A percentile compares a stretch with the other conserved stretches of the same genome.
Evolutionary conservation across 2,888 invertebrate genomes (phyloP).

Genomic region (Cheilosia vulpina): DNA sequence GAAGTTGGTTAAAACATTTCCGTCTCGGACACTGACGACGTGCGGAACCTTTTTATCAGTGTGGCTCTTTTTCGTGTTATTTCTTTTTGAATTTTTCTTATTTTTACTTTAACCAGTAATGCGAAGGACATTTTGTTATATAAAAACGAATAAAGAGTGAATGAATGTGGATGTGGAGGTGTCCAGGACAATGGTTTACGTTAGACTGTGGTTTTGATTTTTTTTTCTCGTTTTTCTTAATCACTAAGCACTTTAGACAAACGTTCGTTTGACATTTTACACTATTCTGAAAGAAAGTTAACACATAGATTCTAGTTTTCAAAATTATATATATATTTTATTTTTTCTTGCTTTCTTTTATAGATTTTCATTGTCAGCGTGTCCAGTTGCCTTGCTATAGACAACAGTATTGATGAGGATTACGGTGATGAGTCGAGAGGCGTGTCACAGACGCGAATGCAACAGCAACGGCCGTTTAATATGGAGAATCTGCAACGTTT

Average conservation of each 20-base stretch:
- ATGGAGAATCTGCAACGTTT: constrained; percentile 64
- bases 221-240: constrained; percentile 15
- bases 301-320: background rate
- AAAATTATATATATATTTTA: background rate
- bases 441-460: constrained; percentile 18
- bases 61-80: constrained; percentile 12
- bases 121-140: constrained; percentile 37
- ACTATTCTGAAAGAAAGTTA: constrained; percentile 2
- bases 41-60: constrained; percentile 53
- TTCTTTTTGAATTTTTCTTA: constrained; percentile 27
- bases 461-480: constrained; percentile 46
- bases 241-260: background rate
- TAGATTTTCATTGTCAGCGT: constrained; percentile 60
- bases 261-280: constrained; percentile 8
- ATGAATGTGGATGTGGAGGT: constrained; percentile 3
- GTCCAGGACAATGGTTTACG: constrained; percentile 7
- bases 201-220: background rate
- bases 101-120: constrained; percentile 39
- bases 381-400: constrained; percentile 47
- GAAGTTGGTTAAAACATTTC: constrained; percentile 56
- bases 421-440: constrained; percentile 54
- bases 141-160: constrained; percentile 35
- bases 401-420: constrained; percentile 56
- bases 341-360: constrained; percentile 21
- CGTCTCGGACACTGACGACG: constrained; percentile 56